Percentiles rank a stretch among this genome's conserved stretches.
Conservation (phyloP, 2,113 vertebrate species). For the Alethe castanea region DNA sequence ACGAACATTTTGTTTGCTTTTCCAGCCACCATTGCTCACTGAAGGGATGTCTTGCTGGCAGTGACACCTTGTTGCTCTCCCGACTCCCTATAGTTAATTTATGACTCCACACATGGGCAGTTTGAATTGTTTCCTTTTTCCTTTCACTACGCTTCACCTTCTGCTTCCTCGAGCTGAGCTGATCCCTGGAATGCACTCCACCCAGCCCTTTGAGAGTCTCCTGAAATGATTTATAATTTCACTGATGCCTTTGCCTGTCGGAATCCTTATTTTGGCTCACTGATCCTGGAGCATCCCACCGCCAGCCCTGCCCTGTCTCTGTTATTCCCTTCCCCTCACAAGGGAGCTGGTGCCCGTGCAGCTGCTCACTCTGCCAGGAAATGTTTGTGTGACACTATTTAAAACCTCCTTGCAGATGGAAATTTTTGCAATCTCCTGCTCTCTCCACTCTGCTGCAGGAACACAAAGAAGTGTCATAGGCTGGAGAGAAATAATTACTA, state of each 20-base stretch:
- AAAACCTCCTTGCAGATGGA: neutral
- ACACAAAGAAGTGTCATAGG: neutral
- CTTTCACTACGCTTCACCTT: neutral
- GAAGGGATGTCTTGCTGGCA: neutral
- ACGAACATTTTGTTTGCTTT: neutral
- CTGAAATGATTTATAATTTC: neutral
- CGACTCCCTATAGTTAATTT: neutral
- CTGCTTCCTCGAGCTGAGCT: neutral
- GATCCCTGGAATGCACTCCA: neutral
- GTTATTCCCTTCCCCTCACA: neutral
- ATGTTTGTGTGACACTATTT: neutral
- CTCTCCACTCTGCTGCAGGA: neutral
- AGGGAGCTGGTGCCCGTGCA: rapidly evolving
- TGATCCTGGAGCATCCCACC: neutral
- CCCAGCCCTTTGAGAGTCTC: neutral
- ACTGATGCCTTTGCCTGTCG: neutral
- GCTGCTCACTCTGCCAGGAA: neutral
- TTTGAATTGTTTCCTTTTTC: neutral
- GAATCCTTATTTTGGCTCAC: neutral
- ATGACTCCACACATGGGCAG: neutral
- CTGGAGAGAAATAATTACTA: neutral
- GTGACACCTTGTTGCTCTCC: neutral
- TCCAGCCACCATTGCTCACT: neutral
- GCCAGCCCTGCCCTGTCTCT: neutral
- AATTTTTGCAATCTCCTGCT: neutral